Conservation (phyloP, 2,113 vertebrate genomes). For the Eleginops maclovinus region DNA sequence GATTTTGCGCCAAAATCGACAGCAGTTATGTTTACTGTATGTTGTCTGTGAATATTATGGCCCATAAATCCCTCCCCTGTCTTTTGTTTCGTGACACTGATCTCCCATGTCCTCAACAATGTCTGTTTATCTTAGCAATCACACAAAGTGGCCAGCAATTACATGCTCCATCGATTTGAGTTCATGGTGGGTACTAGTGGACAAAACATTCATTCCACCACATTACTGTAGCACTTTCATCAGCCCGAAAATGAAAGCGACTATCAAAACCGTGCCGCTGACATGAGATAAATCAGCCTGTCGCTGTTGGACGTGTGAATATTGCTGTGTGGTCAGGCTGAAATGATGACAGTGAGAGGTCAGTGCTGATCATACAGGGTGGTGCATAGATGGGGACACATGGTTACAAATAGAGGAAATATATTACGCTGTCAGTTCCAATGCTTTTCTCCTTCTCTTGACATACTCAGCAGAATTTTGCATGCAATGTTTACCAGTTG, state of each 20-base stretch:
- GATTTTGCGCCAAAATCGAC: not conserved
- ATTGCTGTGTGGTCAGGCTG: constrained; percentile 56
- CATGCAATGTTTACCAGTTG: not conserved
- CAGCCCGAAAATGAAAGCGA: constrained; percentile 65
- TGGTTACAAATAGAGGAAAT: constrained; percentile 42
- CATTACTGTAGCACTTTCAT: constrained; percentile 70
- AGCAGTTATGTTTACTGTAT: constrained; percentile 28
- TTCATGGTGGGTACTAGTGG: constrained; percentile 66
- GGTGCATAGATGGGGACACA: constrained; percentile 43
- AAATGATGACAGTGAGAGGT: constrained; percentile 63
- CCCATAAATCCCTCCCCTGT: constrained; percentile 45
- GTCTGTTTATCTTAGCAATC: constrained; percentile 80
- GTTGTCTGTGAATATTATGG: constrained; percentile 46
- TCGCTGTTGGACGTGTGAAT: constrained; percentile 30
- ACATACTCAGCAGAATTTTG: not conserved
- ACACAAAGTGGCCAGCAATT: constrained; percentile 79
- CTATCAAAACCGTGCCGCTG: constrained; percentile 50
- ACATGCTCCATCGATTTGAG: constrained; percentile 77
- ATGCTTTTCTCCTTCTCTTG: constrained; percentile 38
- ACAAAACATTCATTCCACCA: constrained; percentile 75
- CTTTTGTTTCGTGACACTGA: constrained; percentile 70
- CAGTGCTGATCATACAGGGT: constrained; percentile 38
- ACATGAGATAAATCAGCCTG: constrained; percentile 62
- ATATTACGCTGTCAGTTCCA: constrained; percentile 18
- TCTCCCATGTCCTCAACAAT: constrained; percentile 68